Evolutionary conservation across 2,888 invertebrate species (phyloP).

Genomic region (Cheilosia urbana): DNA sequence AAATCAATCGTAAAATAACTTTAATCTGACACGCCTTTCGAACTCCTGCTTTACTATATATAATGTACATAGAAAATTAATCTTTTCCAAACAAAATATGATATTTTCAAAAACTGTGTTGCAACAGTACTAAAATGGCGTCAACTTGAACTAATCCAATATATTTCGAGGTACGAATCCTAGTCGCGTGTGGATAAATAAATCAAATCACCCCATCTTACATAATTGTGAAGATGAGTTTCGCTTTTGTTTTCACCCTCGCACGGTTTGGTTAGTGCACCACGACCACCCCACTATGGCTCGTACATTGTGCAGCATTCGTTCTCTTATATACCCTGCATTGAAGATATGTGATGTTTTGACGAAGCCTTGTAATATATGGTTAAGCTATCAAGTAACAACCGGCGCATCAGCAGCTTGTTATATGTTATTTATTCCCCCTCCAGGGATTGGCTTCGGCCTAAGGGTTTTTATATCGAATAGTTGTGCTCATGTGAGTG

Average conservation of each 20-base stretch:
- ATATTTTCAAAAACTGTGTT: conserved; percentile 60
- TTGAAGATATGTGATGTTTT: conserved; percentile 63
- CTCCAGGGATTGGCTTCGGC: conserved; percentile 50
- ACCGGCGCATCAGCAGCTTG: conserved; percentile 9
- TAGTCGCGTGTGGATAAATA: conserved; percentile 66
- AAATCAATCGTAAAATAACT: conserved; percentile 48
- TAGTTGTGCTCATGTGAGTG: background rate
- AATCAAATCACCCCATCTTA: conserved; percentile 71
- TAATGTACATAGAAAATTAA: background rate
- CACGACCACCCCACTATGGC: conserved; percentile 58
- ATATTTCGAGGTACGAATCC: conserved; percentile 41
- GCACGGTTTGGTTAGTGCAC: conserved; percentile 24
- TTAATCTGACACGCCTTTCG: conserved; percentile 21
- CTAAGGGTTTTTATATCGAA: conserved; percentile 16
- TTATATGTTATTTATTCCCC: conserved; percentile 28
- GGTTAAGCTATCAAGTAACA: conserved; percentile 11
- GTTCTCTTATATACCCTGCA: conserved; percentile 11
- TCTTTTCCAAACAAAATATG: conserved; percentile 33
- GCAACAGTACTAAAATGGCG: conserved; percentile 64
- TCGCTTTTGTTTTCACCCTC: conserved; percentile 60
- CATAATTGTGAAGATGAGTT: conserved; percentile 38
- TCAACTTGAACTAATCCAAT: conserved; percentile 74
- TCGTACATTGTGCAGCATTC: conserved; percentile 32
- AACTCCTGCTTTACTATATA: background rate
- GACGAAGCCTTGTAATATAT: conserved; percentile 59